Conservation (phyloP, 2,113 vertebrate genomes). For the Plecotus auritus region DNA sequence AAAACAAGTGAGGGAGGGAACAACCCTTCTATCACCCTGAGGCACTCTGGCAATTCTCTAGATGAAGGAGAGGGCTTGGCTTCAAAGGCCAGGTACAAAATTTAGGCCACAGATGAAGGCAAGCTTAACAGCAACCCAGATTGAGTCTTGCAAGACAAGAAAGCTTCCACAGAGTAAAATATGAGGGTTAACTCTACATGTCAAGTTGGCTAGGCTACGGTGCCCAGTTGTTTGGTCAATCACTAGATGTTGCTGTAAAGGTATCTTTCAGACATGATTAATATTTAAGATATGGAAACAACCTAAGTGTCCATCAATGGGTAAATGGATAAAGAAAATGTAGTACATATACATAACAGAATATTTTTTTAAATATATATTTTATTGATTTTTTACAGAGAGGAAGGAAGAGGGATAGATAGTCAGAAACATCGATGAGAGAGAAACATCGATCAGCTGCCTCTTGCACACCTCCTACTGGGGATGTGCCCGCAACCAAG, state of each 20-base stretch:
- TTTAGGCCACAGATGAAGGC: not conserved
- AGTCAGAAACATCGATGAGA: no score
- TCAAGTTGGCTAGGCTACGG: not conserved
- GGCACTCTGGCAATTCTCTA: not conserved
- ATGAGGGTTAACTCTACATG: not conserved
- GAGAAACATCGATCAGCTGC: no score
- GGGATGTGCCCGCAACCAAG: no score
- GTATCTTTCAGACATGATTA: not conserved
- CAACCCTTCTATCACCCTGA: not conserved
- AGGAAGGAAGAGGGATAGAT: no score
- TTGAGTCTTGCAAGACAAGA: not conserved
- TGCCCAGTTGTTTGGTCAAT: not conserved
- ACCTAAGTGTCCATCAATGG: not conserved
- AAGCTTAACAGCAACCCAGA: not conserved
- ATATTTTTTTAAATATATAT: no score
- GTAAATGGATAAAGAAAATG: not conserved
- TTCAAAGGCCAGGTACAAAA: not conserved
- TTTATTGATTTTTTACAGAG: no score
- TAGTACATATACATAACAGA: not conserved
- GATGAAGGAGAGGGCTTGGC: not conserved
- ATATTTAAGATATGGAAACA: not conserved
- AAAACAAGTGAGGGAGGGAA: not conserved
- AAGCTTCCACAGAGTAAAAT: not conserved
- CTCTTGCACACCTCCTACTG: no score
- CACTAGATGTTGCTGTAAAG: not conserved